Evolutionary conservation across 2,888 invertebrate species (phyloP), one percentile per base, ranked within the genome.

Genomic region (Oscheius myriophilus): DNA sequence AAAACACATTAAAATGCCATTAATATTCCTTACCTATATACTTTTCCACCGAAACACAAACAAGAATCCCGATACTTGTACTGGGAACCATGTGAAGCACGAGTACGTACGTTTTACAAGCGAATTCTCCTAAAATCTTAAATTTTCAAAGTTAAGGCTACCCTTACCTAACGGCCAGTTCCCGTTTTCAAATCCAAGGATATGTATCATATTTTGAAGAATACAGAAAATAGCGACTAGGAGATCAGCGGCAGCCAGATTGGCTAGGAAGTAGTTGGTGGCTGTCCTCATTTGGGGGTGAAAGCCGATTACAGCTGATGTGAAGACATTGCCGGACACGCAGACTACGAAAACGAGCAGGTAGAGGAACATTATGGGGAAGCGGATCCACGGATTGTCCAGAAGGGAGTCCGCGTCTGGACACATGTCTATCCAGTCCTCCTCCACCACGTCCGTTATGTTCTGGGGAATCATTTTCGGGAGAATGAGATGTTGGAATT

Each of bases 181-280:
- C 12, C 76, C 82, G 54, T 92, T 73, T 39, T 78, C 75, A 33
- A 75, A 71, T 54, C 88, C 90, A 67, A 93, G 89, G 87, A 93
- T 93, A 80, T 92, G 92, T 54, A 92, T 91, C 81, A 95, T 89
- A 86, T 93, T 94, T 87, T 94, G 94, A 87, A 93, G 92, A 67
- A 94, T 93, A 88, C 94, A 95, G 88, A 95, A 94, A 64, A 94
- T 90, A 11, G 93, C 93, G n/a, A 94, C 94, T 85, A 93, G 93
- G 79, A 95, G 91, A 88, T 95, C 94, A 3, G 95, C 94, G 64
- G 93, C 91, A 0, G 94, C 94, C 79, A 95, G 89, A 88, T 95
- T 94, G 23, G 93, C 94, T 86, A 95, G 88, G 88, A 94, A 94
- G 88, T 94, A 94, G 88, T 95, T 95, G 52, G 94, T 95, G 78